Percentiles rank a stretch among this genome's conserved stretches.
These are phyloP conservation scores for Agrochola litura DNA, from an alignment of 2,888 invertebrate species.

Conservation along the genomic window DNA sequence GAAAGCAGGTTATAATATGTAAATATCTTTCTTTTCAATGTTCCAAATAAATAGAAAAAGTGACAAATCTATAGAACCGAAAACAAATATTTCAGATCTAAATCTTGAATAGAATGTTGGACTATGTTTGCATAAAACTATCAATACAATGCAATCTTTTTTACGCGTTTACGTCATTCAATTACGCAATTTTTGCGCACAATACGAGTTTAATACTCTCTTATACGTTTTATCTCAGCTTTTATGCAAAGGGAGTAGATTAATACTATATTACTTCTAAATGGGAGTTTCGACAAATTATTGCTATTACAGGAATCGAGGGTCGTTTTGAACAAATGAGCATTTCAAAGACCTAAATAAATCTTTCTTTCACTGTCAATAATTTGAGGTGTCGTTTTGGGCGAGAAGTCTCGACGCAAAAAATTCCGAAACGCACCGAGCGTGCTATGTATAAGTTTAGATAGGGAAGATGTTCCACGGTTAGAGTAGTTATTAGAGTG, in stretches of 20 bases:
- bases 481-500: not conserved
- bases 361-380: slow-evolving; percentile 38
- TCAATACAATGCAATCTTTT: slow-evolving; percentile 45
- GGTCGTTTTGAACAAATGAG: slow-evolving; percentile 48
- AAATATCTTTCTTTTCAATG: slow-evolving; percentile 33
- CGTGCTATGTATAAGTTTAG: slow-evolving; percentile 12
- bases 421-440: slow-evolving; percentile 29
- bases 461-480: slow-evolving; percentile 21
- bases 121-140: slow-evolving; percentile 49
- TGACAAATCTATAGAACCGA: slow-evolving; percentile 32
- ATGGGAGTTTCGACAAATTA: slow-evolving; percentile 59
- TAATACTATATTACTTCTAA: slow-evolving; percentile 61
- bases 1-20: slow-evolving; percentile 12
- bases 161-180: slow-evolving; percentile 42
- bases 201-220: slow-evolving; percentile 40
- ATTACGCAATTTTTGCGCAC: slow-evolving; percentile 43
- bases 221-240: slow-evolving; percentile 42
- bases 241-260: slow-evolving; percentile 55
- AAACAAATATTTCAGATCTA: slow-evolving; percentile 50
- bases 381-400: slow-evolving; percentile 43
- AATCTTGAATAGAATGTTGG: slow-evolving; percentile 30
- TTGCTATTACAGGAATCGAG: slow-evolving; percentile 62
- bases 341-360: slow-evolving; percentile 40
- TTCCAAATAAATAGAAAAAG: slow-evolving; percentile 42
- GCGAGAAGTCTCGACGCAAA: slow-evolving; percentile 9